A percentile compares a stretch with the other conserved stretches of the same genome.
Conservation (phyloP, 2,888 invertebrate genomes). For the Tetheella fluctuosa region DNA sequence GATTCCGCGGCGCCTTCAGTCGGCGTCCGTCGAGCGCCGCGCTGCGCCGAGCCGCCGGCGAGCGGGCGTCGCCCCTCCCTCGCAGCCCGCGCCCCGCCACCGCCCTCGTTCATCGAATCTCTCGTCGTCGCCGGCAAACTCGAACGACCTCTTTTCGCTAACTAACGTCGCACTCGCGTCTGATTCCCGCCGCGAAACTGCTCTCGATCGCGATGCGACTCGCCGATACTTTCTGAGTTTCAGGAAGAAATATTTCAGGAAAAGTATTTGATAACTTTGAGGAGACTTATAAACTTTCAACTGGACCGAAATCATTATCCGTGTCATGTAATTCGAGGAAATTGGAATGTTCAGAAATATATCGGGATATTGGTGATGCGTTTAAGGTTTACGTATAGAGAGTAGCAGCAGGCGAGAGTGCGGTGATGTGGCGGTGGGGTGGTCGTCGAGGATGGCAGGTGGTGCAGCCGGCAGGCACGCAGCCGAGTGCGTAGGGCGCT, state of each 20-base stretch:
- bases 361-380: not conserved
- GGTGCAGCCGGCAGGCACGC: slow-evolving; percentile 48
- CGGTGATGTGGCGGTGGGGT: slow-evolving; percentile 61
- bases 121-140: slow-evolving; percentile 79
- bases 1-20: slow-evolving; percentile 81
- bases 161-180: slow-evolving; percentile 79
- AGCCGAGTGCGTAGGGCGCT: slow-evolving; percentile 64
- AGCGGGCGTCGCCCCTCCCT: slow-evolving; percentile 72
- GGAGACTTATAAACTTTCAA: slow-evolving; percentile 10
- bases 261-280: not conserved
- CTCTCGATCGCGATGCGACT: slow-evolving; percentile 63
- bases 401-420: slow-evolving; percentile 45
- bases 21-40: slow-evolving; percentile 83
- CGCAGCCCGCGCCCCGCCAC: slow-evolving; percentile 56
- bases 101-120: slow-evolving; percentile 58
- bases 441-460: slow-evolving; percentile 57
- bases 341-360: slow-evolving; percentile 1
- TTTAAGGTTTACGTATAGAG: slow-evolving; percentile 33
- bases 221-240: slow-evolving; percentile 34
- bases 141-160: slow-evolving; percentile 82
- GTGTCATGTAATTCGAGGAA: not conserved
- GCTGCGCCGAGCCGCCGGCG: slow-evolving; percentile 80
- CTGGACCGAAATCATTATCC: not conserved
- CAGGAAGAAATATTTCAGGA: not conserved
- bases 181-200: slow-evolving; percentile 77